Evolutionary conservation across 2,888 invertebrate genomes (phyloP).

Genomic region (Elmis aenea): DNA sequence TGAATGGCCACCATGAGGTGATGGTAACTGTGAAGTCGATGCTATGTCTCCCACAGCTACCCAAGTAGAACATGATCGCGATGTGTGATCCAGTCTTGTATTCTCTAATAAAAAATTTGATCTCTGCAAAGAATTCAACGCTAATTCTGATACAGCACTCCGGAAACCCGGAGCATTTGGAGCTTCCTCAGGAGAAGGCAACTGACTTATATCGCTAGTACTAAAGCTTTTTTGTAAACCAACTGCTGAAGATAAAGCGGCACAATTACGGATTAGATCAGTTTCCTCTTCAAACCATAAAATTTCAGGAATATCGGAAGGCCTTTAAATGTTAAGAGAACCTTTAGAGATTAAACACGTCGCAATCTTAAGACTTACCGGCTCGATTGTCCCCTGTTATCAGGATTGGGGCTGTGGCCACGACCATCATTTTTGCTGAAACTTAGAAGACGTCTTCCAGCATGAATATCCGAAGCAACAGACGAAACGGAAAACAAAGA

Average conservation of each 20-base stretch:
- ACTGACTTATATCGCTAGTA: conserved; percentile 68
- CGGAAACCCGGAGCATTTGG: conserved; percentile 39
- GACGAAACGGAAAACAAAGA: conserved; percentile 69
- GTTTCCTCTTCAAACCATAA: conserved; percentile 70
- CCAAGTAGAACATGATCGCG: conserved; percentile 79
- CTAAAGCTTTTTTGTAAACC: conserved; percentile 83
- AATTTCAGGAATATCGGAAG: conserved; percentile 60
- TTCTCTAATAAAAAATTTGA: conserved; percentile 53
- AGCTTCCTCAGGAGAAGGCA: conserved; percentile 51
- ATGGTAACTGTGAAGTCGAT: conserved; percentile 75
- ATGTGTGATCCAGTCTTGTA: conserved; percentile 53
- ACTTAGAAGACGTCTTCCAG: conserved; percentile 44
- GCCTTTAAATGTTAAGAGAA: conserved; percentile 39
- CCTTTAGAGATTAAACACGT: not conserved
- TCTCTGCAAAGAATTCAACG: conserved; percentile 54
- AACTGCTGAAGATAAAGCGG: conserved; percentile 70
- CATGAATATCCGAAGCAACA: conserved; percentile 52
- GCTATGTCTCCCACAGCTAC: conserved; percentile 75
- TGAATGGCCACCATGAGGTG: conserved; percentile 65
- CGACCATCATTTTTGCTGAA: conserved; percentile 54
- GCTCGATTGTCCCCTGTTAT: conserved; percentile 41
- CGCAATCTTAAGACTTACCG: conserved; percentile 7
- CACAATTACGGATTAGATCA: conserved; percentile 74
- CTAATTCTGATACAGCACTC: conserved; percentile 54
- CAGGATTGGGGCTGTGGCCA: conserved; percentile 71